Percentiles rank a stretch among this genome's conserved stretches.
phyloP scores from a whole-genome alignment of 1,140 invertebrate species.

The Drosophila leontia region DNA sequence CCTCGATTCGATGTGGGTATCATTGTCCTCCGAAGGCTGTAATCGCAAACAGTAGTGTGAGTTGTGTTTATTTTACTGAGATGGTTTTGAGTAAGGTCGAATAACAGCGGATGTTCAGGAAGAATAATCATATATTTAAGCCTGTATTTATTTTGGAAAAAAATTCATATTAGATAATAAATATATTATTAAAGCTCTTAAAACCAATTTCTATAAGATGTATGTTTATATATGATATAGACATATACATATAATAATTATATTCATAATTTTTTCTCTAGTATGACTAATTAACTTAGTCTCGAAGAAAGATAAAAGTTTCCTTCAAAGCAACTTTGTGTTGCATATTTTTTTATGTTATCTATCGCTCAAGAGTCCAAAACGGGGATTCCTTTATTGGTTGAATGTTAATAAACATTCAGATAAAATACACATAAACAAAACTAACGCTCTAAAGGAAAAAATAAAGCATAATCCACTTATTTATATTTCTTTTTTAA shows the following conservation, averaged over 20 bases:
- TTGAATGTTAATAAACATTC: neutral
- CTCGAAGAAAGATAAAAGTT: too few species aligned
- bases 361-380: neutral
- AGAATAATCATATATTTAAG: too few species aligned
- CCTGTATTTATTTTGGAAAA: too few species aligned
- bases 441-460: neutral
- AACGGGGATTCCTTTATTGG: neutral
- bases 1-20: constrained; percentile 7
- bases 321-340: neutral
- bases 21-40: neutral
- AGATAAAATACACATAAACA: neutral
- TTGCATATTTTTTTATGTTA: neutral
- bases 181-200: too few species aligned
- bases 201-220: too few species aligned
- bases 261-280: neutral
- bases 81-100: neutral
- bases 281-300: neutral
- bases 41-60: constrained; percentile 2
- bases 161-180: too few species aligned
- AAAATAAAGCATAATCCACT: neutral
- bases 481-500: too few species aligned
- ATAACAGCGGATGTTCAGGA: too few species aligned
- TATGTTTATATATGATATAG: too few species aligned
- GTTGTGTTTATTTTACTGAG: neutral
- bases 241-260: too few species aligned